Evolutionary conservation across 2,888 invertebrate species (phyloP).

Genomic region (Marasmarcha lunaedactyla): DNA sequence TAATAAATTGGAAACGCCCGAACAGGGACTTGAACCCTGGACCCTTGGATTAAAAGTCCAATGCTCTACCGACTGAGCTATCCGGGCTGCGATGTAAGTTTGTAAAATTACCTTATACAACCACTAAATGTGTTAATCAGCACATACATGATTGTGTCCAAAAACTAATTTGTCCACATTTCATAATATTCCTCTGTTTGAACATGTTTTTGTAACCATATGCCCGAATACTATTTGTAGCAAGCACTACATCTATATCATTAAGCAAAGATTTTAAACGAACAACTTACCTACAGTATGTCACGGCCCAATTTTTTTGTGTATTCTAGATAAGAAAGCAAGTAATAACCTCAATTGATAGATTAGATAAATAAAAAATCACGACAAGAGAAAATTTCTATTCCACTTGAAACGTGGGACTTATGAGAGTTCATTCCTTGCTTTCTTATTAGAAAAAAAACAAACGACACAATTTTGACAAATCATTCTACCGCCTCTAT

Average conservation of each 20-base stretch:
- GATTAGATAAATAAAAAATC: constrained; percentile 41
- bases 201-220: too few relatives aligned
- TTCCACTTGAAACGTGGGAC: constrained; percentile 36
- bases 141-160: too few relatives aligned
- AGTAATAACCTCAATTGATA: constrained; percentile 39
- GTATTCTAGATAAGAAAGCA: constrained; percentile 64
- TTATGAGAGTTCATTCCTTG: constrained; percentile 40
- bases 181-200: too few relatives aligned
- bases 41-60: constrained; percentile 72
- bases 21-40: constrained; percentile 72
- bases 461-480: constrained; percentile 14
- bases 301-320: constrained; percentile 43
- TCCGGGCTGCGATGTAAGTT: too few relatives aligned
- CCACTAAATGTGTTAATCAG: too few relatives aligned
- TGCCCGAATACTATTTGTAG: too few relatives aligned
- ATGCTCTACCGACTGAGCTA: constrained; percentile 73
- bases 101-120: too few relatives aligned
- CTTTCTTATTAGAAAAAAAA: constrained; percentile 42
- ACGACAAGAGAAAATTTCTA: constrained; percentile 66
- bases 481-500: constrained; percentile 50
- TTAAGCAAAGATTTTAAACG: too few relatives aligned
- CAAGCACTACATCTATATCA: too few relatives aligned
- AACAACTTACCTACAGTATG: constrained; percentile 36
- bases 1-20: too few relatives aligned
- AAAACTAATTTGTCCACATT: too few relatives aligned